These are phyloP conservation scores for Nothocercus julius DNA, from an alignment of 2,113 vertebrate genomes.

Conservation along the genomic window DNA sequence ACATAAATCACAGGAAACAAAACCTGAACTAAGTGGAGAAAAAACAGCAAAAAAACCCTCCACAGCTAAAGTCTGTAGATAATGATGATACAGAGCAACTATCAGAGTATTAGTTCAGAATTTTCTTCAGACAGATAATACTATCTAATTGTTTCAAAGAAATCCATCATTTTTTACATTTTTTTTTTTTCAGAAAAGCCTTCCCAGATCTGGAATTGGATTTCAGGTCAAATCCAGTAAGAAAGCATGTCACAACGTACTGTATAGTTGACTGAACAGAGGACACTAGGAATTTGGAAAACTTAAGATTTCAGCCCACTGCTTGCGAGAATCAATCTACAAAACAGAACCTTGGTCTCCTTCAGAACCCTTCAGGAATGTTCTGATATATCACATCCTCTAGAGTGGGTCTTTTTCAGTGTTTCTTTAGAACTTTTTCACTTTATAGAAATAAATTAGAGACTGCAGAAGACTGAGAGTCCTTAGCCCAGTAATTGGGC, in stretches of 20 bases:
- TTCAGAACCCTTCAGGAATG: neutral
- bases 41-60: neutral
- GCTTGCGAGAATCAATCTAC: neutral
- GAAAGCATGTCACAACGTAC: neutral
- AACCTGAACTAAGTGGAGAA: neutral
- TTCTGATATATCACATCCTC: neutral
- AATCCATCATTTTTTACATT: neutral
- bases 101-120: neutral
- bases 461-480: neutral
- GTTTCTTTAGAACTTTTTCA: neutral
- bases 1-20: neutral
- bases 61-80: neutral
- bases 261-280: no score
- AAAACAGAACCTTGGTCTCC: neutral
- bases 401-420: neutral
- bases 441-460: neutral
- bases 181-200: neutral
- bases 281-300: neutral
- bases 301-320: neutral
- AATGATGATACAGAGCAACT: neutral
- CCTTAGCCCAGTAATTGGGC: constrained; percentile 44
- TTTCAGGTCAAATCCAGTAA: neutral
- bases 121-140: neutral
- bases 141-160: neutral
- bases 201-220: neutral